phyloP scores from a whole-genome alignment of 2,888 invertebrate species.

The Platycnemis pennipes region DNA sequence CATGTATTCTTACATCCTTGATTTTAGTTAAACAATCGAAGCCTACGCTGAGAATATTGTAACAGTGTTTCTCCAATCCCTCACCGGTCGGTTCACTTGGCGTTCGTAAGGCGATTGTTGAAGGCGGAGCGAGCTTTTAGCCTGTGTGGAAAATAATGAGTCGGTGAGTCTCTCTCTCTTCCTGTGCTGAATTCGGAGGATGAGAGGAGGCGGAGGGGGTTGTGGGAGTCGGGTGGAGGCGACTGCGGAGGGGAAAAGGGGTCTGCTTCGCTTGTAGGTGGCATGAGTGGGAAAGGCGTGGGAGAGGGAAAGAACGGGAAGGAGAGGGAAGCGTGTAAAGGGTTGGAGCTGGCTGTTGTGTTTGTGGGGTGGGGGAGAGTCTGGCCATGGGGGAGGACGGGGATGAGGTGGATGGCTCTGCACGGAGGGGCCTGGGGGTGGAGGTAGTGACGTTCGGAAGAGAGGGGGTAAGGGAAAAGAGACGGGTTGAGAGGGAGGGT shows the following conservation, averaged over 20 bases:
- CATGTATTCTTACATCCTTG: too few species aligned
- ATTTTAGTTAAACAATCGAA: too few species aligned
- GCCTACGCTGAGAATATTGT: too few species aligned
- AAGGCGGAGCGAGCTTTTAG: not conserved
- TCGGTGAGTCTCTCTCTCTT: not conserved
- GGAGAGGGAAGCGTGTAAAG: too few species aligned
- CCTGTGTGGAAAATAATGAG: not conserved
- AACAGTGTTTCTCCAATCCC: too few species aligned
- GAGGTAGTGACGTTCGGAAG: not conserved
- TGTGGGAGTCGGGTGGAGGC: not conserved
- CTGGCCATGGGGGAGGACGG: too few species aligned
- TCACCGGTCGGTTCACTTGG: not conserved
- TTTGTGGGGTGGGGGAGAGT: too few species aligned
- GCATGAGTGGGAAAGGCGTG: too few species aligned
- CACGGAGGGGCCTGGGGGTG: not conserved
- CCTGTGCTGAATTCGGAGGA: not conserved
- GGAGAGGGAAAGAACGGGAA: too few species aligned
- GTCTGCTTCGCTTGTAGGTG: not conserved
- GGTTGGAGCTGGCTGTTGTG: too few species aligned
- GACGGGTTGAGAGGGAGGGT: not conserved
- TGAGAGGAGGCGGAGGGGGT: not conserved
- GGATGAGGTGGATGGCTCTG: not conserved
- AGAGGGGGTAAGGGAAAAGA: not conserved
- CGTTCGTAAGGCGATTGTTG: not conserved
- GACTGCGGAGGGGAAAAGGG: slow-evolving; percentile 28